Evolutionary conservation across 2,797 vertebrate genomes (phyloP), one percentile per base, ranked within the genome.

Genomic region (Mycteria americana): DNA sequence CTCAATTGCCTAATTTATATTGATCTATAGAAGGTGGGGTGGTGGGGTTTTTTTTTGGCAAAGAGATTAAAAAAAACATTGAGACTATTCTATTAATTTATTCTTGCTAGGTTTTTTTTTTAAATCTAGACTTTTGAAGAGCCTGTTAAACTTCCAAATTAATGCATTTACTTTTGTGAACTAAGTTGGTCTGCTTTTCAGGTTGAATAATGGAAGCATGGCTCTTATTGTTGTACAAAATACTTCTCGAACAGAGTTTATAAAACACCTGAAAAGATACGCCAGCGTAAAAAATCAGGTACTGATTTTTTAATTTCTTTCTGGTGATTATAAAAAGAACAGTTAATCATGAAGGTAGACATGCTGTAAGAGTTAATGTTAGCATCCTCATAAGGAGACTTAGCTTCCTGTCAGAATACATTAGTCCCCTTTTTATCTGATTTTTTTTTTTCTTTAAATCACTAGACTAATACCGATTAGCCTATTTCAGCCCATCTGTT

Each of bases 201-300:
- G 99, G 83, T 97, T 99, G 97, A 98, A 99, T 94, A 99, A 99
- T 88, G 99, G 99, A 97, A 99, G 98, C 68, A 99, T 99, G 94
- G 98, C 98, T 7, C 98, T 99, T 96, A 99, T 98, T 67, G 93
- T 98, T 59, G 99, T 98, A 45, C 97, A 97, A 88, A 99, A 99
- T 95, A 98, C 99, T 63, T 99, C 99, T 97, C 98, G 99, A 94
- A 97, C 98, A 88, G 99, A 99, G 95, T 99, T 99, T 97, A 97
- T 99, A 98, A 99, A 98, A 96, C 99, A 99, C 90, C 98, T 99
- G 97, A 99, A 99, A 98, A 98, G 99, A 98, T 99, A 99, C 8
- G 93, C 97, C 96, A 97, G 98, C 92, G 56, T 97, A 50, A 98
- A 98, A 96, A 99, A 98, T 96, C 99, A 99, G 99, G 99, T 99